These are phyloP conservation scores for Albula goreensis DNA, from an alignment of 2,113 vertebrate species.

Conservation along the genomic window DNA sequence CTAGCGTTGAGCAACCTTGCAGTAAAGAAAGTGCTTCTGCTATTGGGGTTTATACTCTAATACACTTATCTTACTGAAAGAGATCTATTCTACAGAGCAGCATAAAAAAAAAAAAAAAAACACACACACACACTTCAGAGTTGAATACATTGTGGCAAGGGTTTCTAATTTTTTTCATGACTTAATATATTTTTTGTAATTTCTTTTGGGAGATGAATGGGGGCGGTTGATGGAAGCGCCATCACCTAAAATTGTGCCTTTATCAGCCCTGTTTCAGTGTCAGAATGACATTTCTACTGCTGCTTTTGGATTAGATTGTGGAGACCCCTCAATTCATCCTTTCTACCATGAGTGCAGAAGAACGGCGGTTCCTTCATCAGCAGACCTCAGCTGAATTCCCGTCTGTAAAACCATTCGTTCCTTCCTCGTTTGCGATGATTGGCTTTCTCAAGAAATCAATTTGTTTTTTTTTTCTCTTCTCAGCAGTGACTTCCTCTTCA, in stretches of 20 bases:
- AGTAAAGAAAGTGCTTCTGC: conserved; percentile 38
- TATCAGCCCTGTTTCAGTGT: not conserved
- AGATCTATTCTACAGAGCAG: too few relatives aligned
- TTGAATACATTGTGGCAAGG: too few relatives aligned
- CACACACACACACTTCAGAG: too few relatives aligned
- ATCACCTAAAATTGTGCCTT: not conserved
- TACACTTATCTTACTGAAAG: not conserved
- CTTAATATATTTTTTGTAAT: not conserved
- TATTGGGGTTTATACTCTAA: not conserved
- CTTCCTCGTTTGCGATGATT: conserved; percentile 12
- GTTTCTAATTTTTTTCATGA: not conserved
- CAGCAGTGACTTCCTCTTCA: conserved; percentile 24
- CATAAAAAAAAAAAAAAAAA: too few relatives aligned
- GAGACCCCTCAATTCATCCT: not conserved
- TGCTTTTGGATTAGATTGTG: not conserved
- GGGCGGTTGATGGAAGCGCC: too few relatives aligned
- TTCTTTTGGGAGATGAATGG: not conserved
- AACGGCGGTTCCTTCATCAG: not conserved
- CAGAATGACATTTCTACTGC: not conserved
- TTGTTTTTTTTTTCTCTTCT: conserved; percentile 59
- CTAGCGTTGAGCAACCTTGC: conserved; percentile 54
- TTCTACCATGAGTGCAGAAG: not conserved
- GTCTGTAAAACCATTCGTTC: not conserved
- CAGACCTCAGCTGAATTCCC: not conserved
- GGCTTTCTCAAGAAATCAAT: conserved; percentile 55